phyloP scores from a whole-genome alignment of 2,797 vertebrate species.

The Etheostoma nigrum region DNA sequence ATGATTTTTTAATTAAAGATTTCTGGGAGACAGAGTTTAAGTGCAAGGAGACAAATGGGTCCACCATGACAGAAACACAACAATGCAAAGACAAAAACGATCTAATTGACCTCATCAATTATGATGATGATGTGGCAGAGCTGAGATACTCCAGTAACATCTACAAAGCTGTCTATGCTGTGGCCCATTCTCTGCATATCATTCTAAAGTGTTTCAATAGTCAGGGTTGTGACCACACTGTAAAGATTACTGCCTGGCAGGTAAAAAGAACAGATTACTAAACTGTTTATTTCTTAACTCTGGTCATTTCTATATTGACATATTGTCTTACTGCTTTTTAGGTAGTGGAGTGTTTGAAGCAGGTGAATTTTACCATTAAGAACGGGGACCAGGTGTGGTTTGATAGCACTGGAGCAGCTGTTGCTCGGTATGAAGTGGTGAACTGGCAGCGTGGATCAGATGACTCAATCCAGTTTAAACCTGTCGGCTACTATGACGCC shows the following conservation, averaged over 20 bases:
- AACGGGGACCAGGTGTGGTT: constrained; percentile 80
- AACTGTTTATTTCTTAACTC: background rate
- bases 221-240: constrained; percentile 67
- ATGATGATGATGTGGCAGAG: constrained; percentile 76
- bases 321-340: constrained; percentile 30
- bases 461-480: constrained; percentile 74
- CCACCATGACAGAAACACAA: background rate
- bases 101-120: constrained; percentile 63
- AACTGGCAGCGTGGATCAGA: constrained; percentile 81
- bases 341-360: constrained; percentile 78
- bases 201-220: constrained; percentile 69
- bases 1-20: constrained; percentile 69
- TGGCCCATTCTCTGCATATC: constrained; percentile 79
- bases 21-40: constrained; percentile 79
- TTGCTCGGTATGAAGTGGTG: constrained; percentile 81
- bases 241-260: constrained; percentile 72
- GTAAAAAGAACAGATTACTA: constrained; percentile 54
- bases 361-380: constrained; percentile 79
- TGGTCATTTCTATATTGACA: background rate
- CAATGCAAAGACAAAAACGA: constrained; percentile 68
- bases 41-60: constrained; percentile 43
- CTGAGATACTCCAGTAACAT: constrained; percentile 80
- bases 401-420: constrained; percentile 78
- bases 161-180: constrained; percentile 83
- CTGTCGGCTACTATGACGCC: constrained; percentile 83